Conservation (phyloP, 1,140 invertebrate species). For the Pseudomyrmex concolor region DNA sequence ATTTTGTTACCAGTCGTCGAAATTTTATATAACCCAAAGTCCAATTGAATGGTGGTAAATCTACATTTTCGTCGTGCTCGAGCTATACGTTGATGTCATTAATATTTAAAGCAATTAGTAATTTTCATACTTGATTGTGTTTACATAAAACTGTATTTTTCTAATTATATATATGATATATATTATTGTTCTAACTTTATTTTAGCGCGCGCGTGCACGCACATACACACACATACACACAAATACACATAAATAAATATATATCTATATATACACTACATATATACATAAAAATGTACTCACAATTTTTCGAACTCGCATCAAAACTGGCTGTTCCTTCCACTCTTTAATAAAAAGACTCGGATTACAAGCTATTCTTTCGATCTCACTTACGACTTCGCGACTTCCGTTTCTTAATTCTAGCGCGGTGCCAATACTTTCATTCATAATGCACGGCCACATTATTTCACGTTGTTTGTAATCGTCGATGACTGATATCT, state of each 20-base stretch:
- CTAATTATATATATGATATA: neutral
- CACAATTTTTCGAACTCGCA: conserved; percentile 70
- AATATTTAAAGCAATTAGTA: neutral
- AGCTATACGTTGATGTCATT: conserved; percentile 61
- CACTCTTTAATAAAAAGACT: conserved; percentile 78
- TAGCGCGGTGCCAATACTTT: conserved; percentile 75
- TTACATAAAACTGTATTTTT: neutral
- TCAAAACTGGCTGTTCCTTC: conserved; percentile 75
- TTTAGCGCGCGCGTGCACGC: too few species aligned
- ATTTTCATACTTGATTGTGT: neutral
- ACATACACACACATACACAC: too few species aligned
- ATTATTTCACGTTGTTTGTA: conserved; percentile 75
- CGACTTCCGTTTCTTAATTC: conserved; percentile 77
- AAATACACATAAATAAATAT: too few species aligned
- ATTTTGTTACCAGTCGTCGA: conserved; percentile 72
- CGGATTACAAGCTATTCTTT: conserved; percentile 78
- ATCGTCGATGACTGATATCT: conserved; percentile 76
- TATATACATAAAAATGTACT: conserved; percentile 35
- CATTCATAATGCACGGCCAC: conserved; percentile 78
- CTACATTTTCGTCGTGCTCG: conserved; percentile 55
- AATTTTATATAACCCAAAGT: conserved; percentile 78
- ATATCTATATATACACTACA: too few species aligned
- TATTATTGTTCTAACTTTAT: neutral
- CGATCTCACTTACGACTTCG: conserved; percentile 75
- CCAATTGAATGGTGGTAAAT: conserved; percentile 78